Base-by-base conservation (phyloP, 1,140 invertebrate genomes). In the Araneus ventricosus region DNA sequence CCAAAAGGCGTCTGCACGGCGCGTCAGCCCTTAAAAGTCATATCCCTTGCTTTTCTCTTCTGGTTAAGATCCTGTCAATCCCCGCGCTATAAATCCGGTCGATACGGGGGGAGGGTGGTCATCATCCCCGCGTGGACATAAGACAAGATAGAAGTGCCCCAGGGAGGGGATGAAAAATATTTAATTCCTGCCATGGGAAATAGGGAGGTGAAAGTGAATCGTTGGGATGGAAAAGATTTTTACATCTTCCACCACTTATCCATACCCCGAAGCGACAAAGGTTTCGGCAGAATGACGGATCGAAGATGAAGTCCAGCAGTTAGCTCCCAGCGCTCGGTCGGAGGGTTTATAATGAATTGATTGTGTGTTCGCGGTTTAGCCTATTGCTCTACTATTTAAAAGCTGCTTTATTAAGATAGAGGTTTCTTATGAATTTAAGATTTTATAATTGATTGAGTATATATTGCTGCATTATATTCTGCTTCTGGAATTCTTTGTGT, bases 21-120 rank as follows among this genome's bases (percentile, higher is more conserved):
- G 70, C 70, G 70, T 75, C 70, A 75, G 17, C 70, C 30, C 14
- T 75, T 75, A 75, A 75, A 75, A 75, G 70, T 75, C 70, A 75
- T 75, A 75, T 75, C 70, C 70, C 27, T 67, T 67, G 63, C 63
- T 27, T 75, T 75, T 75, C 70, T 75, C 70, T 75, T 75, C 30
- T 75, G 70, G 27, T 75, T 75, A 75, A 75, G 70, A 27, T 37
- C 70, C 30, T 75, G 30, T 75, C 70, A 75, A 75, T 75, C 70
- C 30, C 70, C 70, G 70, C 30, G 30, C 70, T 75, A 75, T 75
- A 75, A 75, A 75, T 75, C 70, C 70, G 70, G 70, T 75, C 70
- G 70, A 75, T 75, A 34, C 30, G 5, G 70, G 14, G 17, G 70
- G 70, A 14, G 1, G 27, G 10, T 75, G 70, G 70, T 37, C 70